Evolutionary conservation across 2,888 invertebrate genomes (phyloP).

Genomic region (Protonemura montana): DNA sequence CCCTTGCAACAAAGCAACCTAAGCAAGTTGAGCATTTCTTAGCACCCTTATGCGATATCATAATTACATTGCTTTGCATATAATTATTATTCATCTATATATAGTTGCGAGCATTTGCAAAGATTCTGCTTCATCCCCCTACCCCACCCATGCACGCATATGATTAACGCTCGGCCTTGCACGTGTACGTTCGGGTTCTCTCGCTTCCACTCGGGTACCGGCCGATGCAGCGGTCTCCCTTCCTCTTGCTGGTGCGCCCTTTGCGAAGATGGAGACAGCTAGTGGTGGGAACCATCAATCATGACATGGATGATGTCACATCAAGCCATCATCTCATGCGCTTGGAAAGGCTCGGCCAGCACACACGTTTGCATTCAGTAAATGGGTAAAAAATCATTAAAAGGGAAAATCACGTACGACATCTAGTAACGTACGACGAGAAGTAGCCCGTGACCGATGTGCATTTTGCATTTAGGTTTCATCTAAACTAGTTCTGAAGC

Average conservation of each 20-base stretch:
- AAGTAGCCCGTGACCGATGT: background rate
- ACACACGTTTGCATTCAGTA: background rate
- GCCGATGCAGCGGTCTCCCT: background rate
- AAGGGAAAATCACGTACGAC: background rate
- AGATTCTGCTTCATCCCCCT: slow-evolving; percentile 1
- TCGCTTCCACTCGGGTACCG: background rate
- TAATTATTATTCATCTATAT: background rate
- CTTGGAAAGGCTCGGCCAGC: background rate
- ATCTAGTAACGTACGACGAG: background rate
- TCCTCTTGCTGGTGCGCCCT: background rate
- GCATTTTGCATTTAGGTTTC: background rate
- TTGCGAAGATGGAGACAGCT: background rate
- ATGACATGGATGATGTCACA: background rate
- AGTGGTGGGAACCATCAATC: background rate
- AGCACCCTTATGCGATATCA: slow-evolving; percentile 21
- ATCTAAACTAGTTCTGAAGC: background rate
- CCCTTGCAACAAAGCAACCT: background rate
- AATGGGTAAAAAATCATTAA: slow-evolving; percentile 12
- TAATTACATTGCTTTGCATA: slow-evolving; percentile 24
- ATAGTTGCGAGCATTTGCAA: slow-evolving; percentile 9
- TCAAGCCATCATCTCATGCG: background rate
- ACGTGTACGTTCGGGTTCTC: background rate
- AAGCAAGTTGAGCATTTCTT: slow-evolving; percentile 17
- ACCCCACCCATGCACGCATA: background rate
- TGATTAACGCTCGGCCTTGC: background rate